Base-by-base conservation (phyloP, 1,140 invertebrate species). In the Xylocopa sonorina region DNA sequence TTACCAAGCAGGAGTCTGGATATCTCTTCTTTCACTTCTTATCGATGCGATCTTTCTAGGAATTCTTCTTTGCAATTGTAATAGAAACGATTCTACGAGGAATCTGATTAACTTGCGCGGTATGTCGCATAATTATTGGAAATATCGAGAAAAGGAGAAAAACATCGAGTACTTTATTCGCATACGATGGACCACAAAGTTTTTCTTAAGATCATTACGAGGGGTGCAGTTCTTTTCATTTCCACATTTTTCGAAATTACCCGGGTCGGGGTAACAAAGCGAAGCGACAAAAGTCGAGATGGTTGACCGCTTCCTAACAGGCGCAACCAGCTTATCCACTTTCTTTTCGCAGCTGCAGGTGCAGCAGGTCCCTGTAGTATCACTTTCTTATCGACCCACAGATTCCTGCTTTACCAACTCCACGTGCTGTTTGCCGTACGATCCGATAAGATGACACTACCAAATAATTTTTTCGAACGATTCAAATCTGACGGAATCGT, bases 391-490 rank as follows among this genome's bases (percentile, higher is more conserved):
- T 80, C 81, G 74, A 74, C 77, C 0, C 14, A 5, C 24, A 48
- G 76, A 71, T 48, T 78, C 18, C 83, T 81, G 67, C 62, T 68
- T 87, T 82, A 87, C 82, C 89, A 75, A 81, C 81, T 12, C 7
- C 24, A 6, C 5, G 9, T 18, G 2, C 24, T 32, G 51, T 29
- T 75, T 63, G 24, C 55, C n/a, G 38, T 38, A 60, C 0, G n/a
- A 79, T 77, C 55, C 79, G 77, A 87, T 74, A 82, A 89, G 90
- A 89, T 89, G 89, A 88, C 90, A 90, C 85, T 81, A 91, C 88
- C 18, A 69, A 74, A 62, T 62, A 46, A 71, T 34, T 55, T 77
- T 78, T 77, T 68, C 3, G 10, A 0, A 9, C 1, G 14, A 18
- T 0, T 51, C 50, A 51, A 21, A 21, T 7, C 16, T 12, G 21